A percentile compares a stretch with the other conserved stretches of the same genome.
Conservation (phyloP, 2,113 vertebrate species). For the Platanista minor region DNA sequence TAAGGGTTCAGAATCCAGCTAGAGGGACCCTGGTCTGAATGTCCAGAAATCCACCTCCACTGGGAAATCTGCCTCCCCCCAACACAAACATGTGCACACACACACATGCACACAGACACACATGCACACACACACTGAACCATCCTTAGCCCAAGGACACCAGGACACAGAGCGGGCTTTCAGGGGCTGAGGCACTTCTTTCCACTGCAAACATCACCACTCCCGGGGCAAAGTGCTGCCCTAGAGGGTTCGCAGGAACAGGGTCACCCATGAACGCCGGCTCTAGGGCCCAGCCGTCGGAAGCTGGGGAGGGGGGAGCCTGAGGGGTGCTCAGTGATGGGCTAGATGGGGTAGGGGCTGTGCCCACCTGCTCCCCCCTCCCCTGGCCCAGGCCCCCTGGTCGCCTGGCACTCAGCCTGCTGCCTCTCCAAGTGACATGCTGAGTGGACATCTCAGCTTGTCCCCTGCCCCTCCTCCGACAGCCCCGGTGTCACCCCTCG, state of each 20-base stretch:
- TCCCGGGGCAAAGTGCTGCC: not conserved
- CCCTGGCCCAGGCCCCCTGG: not conserved
- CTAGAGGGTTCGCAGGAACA: not conserved
- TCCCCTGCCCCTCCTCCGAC: not conserved
- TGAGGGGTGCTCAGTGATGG: not conserved
- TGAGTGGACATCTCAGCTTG: not conserved
- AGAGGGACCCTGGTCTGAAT: not conserved
- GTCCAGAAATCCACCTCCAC: not conserved
- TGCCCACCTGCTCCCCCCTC: not conserved
- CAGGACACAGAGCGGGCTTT: not conserved
- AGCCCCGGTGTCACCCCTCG: not conserved
- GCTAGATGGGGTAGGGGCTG: not conserved
- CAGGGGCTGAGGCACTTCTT: not conserved
- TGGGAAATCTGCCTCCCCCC: not conserved
- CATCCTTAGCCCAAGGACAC: not conserved
- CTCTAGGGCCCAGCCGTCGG: not conserved
- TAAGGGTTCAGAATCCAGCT: not conserved
- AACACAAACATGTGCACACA: not conserved
- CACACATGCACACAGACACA: not conserved
- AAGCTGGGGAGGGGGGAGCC: not conserved
- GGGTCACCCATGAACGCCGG: not conserved
- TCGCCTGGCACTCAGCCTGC: not conserved
- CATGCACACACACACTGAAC: not conserved
- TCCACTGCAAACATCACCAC: not conserved
- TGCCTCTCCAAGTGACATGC: not conserved